Evolutionary conservation across 1,140 invertebrate genomes (phyloP).

Genomic region (Chrysoperla carnea): DNA sequence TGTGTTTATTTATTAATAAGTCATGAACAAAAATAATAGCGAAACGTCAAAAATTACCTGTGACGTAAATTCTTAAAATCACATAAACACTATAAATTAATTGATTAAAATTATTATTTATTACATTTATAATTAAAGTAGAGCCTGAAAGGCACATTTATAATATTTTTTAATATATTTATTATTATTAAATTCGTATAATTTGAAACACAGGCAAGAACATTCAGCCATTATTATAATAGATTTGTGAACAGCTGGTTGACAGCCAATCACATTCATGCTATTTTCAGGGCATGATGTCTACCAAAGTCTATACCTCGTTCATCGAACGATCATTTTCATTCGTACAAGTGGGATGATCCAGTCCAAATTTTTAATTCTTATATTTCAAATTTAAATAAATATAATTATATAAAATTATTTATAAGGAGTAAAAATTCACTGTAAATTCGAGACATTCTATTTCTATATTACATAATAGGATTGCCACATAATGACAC

Average conservation of each 20-base stretch:
- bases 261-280: neutral
- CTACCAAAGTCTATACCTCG: slow-evolving; percentile 3
- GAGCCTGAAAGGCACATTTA: neutral
- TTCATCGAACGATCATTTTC: too few species aligned
- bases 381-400: too few species aligned
- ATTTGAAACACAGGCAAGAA: neutral
- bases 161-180: too few species aligned
- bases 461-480: too few species aligned
- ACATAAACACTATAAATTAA: neutral
- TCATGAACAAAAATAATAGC: neutral
- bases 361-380: too few species aligned
- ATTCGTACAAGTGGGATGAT: too few species aligned
- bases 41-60: neutral
- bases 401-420: too few species aligned
- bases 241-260: neutral
- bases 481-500: too few species aligned
- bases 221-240: neutral
- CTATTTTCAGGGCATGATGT: slow-evolving; percentile 23
- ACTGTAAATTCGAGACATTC: too few species aligned
- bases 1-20: too few species aligned
- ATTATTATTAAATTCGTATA: neutral
- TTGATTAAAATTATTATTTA: neutral
- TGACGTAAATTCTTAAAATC: neutral
- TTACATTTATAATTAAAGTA: too few species aligned
- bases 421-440: too few species aligned